Evolutionary conservation across 2,113 vertebrate genomes (phyloP).

Genomic region (Lethenteron camtschaticum): DNA sequence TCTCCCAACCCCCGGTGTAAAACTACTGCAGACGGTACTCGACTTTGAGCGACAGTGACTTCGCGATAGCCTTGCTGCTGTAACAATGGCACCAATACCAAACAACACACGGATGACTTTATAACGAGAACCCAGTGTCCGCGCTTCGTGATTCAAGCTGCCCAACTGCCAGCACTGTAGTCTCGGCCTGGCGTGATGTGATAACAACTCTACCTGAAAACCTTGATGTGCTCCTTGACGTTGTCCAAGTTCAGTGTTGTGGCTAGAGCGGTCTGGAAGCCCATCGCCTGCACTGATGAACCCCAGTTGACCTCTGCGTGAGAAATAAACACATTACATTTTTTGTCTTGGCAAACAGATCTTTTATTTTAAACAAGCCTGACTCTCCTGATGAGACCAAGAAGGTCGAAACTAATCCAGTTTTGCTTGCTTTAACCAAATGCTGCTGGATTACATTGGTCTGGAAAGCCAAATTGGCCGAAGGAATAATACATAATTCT

Average conservation of each 20-base stretch:
- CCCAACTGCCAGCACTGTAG: background rate
- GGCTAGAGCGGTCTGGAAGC: conserved; percentile 31
- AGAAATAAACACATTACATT: background rate
- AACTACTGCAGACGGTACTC: too few species aligned
- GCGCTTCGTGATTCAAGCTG: background rate
- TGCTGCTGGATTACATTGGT: too few species aligned
- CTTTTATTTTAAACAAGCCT: background rate
- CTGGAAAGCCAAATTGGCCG: too few species aligned
- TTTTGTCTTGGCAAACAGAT: too few species aligned
- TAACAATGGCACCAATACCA: too few species aligned
- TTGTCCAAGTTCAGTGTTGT: conserved; percentile 23
- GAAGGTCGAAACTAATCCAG: background rate
- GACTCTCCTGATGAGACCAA: too few species aligned
- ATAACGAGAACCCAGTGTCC: background rate
- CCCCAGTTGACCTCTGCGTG: conserved; percentile 32
- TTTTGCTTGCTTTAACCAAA: background rate
- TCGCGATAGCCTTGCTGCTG: too few species aligned
- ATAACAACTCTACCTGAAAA: conserved; percentile 22
- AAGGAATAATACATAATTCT: too few species aligned
- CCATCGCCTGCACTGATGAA: conserved; percentile 26
- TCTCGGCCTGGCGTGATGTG: background rate
- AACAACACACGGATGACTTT: too few species aligned
- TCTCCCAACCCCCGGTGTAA: too few species aligned
- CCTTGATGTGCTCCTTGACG: conserved; percentile 35
- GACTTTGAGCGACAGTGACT: too few species aligned